These are phyloP conservation scores for Chrysoperla carnea DNA, from an alignment of 1,140 invertebrate genomes.

Conservation along the genomic window DNA sequence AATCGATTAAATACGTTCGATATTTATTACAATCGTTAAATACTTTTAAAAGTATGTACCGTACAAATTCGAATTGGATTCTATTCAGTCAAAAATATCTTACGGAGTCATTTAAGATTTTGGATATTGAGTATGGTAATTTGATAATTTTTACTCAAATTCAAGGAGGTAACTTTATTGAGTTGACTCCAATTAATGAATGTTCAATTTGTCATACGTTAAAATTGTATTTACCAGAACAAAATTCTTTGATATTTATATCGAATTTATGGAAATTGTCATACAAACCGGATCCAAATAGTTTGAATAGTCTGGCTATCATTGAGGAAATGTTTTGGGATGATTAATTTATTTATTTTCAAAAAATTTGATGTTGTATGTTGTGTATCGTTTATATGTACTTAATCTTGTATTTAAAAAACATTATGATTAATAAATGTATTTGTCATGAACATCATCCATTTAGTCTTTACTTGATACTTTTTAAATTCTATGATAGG, in stretches of 20 bases:
- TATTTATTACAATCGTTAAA: background rate
- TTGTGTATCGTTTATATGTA: no score
- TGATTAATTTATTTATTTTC: constrained; percentile 11
- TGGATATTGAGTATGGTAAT: no score
- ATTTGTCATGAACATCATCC: no score
- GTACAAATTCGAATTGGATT: constrained; percentile 35
- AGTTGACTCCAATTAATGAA: constrained; percentile 31
- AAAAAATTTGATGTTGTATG: no score
- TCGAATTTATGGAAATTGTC: constrained; percentile 59
- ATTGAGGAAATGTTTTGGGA: constrained; percentile 57
- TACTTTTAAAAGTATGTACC: no score
- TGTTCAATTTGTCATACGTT: constrained; percentile 34
- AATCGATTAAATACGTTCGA: constrained; percentile 32
- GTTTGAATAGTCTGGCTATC: constrained; percentile 50
- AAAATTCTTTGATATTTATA: constrained; percentile 52
- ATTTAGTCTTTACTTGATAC: no score
- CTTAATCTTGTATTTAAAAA: no score
- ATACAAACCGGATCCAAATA: constrained; percentile 44
- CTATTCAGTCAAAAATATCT: no score
- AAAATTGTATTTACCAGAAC: constrained; percentile 41
- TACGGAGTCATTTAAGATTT: no score
- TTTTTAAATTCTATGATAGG: no score
- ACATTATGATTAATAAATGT: no score
- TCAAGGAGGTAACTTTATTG: constrained; percentile 43
- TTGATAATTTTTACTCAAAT: constrained; percentile 52